Conservation (phyloP, 2,888 invertebrate species). For the Mimas tiliae region DNA sequence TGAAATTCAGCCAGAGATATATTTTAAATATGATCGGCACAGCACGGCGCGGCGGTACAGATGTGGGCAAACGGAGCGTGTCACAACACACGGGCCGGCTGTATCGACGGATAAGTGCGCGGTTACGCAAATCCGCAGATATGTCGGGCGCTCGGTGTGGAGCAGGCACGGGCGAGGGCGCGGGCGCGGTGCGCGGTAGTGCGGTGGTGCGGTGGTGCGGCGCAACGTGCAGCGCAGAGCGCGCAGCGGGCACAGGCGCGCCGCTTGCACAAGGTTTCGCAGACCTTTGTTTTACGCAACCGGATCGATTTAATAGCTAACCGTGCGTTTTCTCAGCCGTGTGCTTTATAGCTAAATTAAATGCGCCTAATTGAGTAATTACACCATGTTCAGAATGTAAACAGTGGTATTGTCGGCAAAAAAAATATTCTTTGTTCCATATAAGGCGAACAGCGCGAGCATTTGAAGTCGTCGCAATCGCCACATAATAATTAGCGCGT, state of each 20-base stretch:
- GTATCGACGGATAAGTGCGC: slow-evolving; percentile 82
- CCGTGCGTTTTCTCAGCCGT: slow-evolving; percentile 81
- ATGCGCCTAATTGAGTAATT: slow-evolving; percentile 53
- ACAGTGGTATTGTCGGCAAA: slow-evolving; percentile 35
- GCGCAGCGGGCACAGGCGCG: slow-evolving; percentile 50
- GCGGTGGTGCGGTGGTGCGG: no score
- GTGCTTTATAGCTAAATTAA: slow-evolving; percentile 63
- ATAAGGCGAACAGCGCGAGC: slow-evolving; percentile 32
- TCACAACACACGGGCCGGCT: slow-evolving; percentile 76
- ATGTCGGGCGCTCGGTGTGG: slow-evolving; percentile 74
- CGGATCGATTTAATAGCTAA: slow-evolving; percentile 82
- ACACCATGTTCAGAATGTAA: slow-evolving; percentile 36
- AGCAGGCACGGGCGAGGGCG: slow-evolving; percentile 70
- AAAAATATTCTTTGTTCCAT: slow-evolving; percentile 31
- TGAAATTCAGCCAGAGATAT: slow-evolving; percentile 37
- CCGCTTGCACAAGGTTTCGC: slow-evolving; percentile 84
- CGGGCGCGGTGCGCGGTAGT: no score
- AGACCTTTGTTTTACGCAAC: slow-evolving; percentile 85
- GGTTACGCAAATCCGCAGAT: slow-evolving; percentile 84
- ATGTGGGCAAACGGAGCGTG: slow-evolving; percentile 73
- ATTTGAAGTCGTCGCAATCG: slow-evolving; percentile 51
- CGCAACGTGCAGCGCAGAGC: no score
- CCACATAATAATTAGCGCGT: slow-evolving; percentile 52
- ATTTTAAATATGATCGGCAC: slow-evolving; percentile 39
- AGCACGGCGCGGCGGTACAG: slow-evolving; percentile 48